phyloP scores from a whole-genome alignment of 2,888 invertebrate species.

The Argynnis bischoffii region DNA sequence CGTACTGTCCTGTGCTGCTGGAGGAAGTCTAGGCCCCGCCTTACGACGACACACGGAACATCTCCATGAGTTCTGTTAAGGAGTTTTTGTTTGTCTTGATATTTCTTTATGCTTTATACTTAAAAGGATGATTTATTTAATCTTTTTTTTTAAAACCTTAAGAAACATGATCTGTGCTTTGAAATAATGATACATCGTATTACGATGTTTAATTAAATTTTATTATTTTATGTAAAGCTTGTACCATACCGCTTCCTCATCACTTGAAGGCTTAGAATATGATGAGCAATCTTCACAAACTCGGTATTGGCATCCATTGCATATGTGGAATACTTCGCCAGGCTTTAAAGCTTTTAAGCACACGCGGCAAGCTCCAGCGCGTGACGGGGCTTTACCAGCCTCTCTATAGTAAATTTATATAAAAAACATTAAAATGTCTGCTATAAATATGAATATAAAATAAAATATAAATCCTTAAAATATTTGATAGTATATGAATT shows the following conservation, averaged over 20 bases:
- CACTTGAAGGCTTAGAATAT: slow-evolving; percentile 92
- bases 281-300: slow-evolving; percentile 97
- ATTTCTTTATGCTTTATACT: too few relatives aligned
- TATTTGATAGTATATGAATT: neutral
- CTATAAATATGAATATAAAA: neutral
- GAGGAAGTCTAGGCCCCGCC: slow-evolving; percentile 88
- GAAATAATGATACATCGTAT: neutral
- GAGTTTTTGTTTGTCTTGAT: too few relatives aligned
- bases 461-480: neutral
- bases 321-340: slow-evolving; percentile 93
- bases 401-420: slow-evolving; percentile 65
- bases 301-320: slow-evolving; percentile 94
- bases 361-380: slow-evolving; percentile 90
- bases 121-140: too few relatives aligned
- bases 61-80: slow-evolving; percentile 88
- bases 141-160: neutral
- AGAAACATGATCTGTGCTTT: too few relatives aligned
- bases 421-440: too few relatives aligned
- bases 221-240: neutral
- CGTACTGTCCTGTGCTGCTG: slow-evolving; percentile 91
- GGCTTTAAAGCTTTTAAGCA: slow-evolving; percentile 94
- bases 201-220: neutral
- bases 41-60: slow-evolving; percentile 95
- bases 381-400: slow-evolving; percentile 87
- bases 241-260: slow-evolving; percentile 88